Percentiles rank a stretch among this genome's conserved stretches.
Evolutionary conservation across 2,113 vertebrate genomes (phyloP).

Genomic region (Bos taurus): DNA sequence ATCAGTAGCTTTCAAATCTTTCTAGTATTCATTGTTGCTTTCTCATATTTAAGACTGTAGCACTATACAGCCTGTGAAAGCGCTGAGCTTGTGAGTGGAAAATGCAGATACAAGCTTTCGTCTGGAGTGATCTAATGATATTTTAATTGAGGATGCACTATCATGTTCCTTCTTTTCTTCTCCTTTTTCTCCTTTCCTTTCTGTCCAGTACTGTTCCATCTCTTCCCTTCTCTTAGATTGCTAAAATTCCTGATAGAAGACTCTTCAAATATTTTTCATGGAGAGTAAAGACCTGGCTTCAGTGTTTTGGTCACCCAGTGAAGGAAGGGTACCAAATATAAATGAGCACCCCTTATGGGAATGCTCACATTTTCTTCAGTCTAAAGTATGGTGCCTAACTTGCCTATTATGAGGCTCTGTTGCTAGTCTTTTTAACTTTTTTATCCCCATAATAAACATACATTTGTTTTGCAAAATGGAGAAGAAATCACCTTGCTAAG

Average conservation of each 20-base stretch:
- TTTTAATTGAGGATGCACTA: not conserved
- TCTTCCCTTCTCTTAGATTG: not conserved
- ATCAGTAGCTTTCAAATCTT: not conserved
- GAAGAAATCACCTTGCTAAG: not conserved
- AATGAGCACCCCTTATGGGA: not conserved
- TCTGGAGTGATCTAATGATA: not conserved
- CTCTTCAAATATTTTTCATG: not conserved
- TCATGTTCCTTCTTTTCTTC: not conserved
- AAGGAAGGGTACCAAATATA: not conserved
- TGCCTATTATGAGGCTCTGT: not conserved
- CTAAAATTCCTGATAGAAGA: not conserved
- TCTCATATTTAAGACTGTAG: not conserved
- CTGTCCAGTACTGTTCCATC: too few species aligned
- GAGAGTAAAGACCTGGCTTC: not conserved
- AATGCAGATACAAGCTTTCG: too few species aligned
- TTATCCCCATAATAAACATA: not conserved
- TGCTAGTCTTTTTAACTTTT: not conserved
- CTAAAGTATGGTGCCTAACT: not conserved
- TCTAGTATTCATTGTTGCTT: not conserved
- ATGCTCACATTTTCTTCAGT: not conserved
- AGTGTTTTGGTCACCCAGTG: not conserved
- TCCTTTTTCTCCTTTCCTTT: too few species aligned
- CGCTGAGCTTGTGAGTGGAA: not conserved
- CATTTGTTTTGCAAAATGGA: not conserved
- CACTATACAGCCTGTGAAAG: not conserved